Percentiles rank a stretch among this genome's conserved stretches.
Conservation (phyloP, 2,888 invertebrate genomes). For the Scrobipalpa costella region DNA sequence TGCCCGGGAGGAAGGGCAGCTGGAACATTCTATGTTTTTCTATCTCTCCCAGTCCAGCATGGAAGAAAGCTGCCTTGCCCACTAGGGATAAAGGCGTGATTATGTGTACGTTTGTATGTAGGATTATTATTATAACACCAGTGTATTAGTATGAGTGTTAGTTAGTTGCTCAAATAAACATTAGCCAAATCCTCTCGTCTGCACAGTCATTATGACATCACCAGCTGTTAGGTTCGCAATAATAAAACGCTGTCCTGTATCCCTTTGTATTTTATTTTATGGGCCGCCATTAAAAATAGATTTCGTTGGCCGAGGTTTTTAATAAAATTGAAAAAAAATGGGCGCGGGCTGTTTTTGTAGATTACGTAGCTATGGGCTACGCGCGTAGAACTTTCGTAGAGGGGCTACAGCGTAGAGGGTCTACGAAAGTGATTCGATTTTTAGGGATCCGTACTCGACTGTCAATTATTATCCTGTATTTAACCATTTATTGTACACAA, state of each 20-base stretch:
- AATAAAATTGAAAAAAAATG: conserved; percentile 20
- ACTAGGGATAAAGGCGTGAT: too few species aligned
- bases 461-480: too few species aligned
- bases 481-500: too few species aligned
- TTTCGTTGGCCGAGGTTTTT: conserved; percentile 18
- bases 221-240: conserved; percentile 25
- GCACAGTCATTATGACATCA: conserved; percentile 12
- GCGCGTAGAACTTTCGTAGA: not conserved
- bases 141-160: too few species aligned
- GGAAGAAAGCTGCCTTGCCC: too few species aligned
- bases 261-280: conserved; percentile 23
- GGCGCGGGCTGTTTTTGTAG: conserved; percentile 18
- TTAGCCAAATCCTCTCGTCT: conserved; percentile 12
- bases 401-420: not conserved
- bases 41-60: too few species aligned
- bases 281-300: conserved; percentile 28
- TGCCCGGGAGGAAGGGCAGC: too few species aligned
- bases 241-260: conserved; percentile 22
- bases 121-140: too few species aligned
- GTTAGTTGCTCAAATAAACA: too few species aligned
- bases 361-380: conserved; percentile 4
- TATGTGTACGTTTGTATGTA: too few species aligned
- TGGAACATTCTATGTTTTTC: too few species aligned
- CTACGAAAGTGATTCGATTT: not conserved
- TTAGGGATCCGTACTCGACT: not conserved